A percentile compares a stretch with the other conserved stretches of the same genome.
Conservation (phyloP, 92 coral and sea anemone genomes). For the Zoanthus gigantus region DNA sequence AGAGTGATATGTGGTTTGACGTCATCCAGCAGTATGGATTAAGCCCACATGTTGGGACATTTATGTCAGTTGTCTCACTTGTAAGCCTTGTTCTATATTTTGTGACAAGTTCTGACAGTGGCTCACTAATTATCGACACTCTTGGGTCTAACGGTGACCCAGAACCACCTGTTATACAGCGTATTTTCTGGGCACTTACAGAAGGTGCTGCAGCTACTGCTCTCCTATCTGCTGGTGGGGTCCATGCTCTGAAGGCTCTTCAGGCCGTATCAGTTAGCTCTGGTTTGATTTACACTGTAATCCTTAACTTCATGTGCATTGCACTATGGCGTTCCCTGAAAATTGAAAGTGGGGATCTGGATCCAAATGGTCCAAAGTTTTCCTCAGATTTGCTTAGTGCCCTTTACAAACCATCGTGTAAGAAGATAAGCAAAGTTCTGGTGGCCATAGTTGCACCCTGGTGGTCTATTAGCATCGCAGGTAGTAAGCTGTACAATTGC, state of each 20-base stretch:
- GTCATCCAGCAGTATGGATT: slow-evolving; percentile 61
- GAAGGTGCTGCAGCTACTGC: slow-evolving; percentile 82
- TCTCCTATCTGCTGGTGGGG: slow-evolving; percentile 70
- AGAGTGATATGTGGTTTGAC: slow-evolving; percentile 61
- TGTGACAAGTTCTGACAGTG: slow-evolving; percentile 97
- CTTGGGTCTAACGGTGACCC: slow-evolving; percentile 92
- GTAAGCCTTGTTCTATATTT: slow-evolving; percentile 82
- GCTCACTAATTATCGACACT: slow-evolving; percentile 91
- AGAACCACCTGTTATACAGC: slow-evolving; percentile 89
- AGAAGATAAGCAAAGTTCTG: slow-evolving; percentile 42
- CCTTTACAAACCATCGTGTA: slow-evolving; percentile 44
- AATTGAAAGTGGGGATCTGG: slow-evolving; percentile 72
- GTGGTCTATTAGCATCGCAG: slow-evolving; percentile 53
- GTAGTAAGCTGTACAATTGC: slow-evolving; percentile 46
- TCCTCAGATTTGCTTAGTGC: slow-evolving; percentile 61
- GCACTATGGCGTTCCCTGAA: slow-evolving; percentile 76
- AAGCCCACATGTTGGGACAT: slow-evolving; percentile 51
- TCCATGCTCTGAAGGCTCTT: slow-evolving; percentile 62
- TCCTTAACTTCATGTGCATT: slow-evolving; percentile 76
- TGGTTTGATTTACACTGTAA: slow-evolving; percentile 68
- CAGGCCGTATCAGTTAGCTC: slow-evolving; percentile 67
- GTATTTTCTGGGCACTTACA: slow-evolving; percentile 94
- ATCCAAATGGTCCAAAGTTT: slow-evolving; percentile 69
- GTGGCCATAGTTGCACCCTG: slow-evolving; percentile 52
- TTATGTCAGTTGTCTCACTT: slow-evolving; percentile 81